Base-by-base conservation (phyloP, 2,888 invertebrate genomes). In the Drosophila infuscata region DNA sequence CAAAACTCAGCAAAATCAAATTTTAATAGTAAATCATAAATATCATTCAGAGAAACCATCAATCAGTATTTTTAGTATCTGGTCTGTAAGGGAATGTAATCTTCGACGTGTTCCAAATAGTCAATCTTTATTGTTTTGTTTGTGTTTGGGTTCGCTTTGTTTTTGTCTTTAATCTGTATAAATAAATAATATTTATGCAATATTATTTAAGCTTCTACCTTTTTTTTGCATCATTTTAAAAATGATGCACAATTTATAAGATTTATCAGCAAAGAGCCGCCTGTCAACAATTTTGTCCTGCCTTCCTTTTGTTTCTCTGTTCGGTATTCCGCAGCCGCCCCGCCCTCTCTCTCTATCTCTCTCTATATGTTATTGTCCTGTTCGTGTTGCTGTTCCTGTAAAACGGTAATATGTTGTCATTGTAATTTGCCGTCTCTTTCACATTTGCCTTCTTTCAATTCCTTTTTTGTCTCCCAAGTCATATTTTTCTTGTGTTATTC, bases 371-470 rank as follows among this genome's bases (percentile, higher is more conserved):
- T 62, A 43, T 67, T 68, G 67, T 73, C 43, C 57, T 76, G 81
- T 72, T 41, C 48, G 83, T 46, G 86, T 86, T 73, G 38, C 57
- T 76, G 81, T 72, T 41, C 48, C 87, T 46, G 86, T 86, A 76
- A 85, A 72, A 71, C 81, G 77, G 70, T 79, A 85, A 79, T 82
- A 88, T 85, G 80, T 76, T 85, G 76, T 63, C 58, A 57, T 63
- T 66, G 51, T 62, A 46, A 25, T 57, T 41, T 29, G 33, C 35
- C 33, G 12, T 32, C n/a, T 48, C 63, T 36, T 25, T 66, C 36
- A 48, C 65, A n/a, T 43, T 20, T 33, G 3, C 32, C 29, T 48
- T 20, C 12, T 54, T 38, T 17, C 49, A 43, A 29, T 58, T 33
- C 49, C 54, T 43, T 30, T 30, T 56, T 11, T 46, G 52, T 25